Evolutionary conservation across 2,113 vertebrate species (phyloP).

Genomic region (Neodontobutis hainanensis): DNA sequence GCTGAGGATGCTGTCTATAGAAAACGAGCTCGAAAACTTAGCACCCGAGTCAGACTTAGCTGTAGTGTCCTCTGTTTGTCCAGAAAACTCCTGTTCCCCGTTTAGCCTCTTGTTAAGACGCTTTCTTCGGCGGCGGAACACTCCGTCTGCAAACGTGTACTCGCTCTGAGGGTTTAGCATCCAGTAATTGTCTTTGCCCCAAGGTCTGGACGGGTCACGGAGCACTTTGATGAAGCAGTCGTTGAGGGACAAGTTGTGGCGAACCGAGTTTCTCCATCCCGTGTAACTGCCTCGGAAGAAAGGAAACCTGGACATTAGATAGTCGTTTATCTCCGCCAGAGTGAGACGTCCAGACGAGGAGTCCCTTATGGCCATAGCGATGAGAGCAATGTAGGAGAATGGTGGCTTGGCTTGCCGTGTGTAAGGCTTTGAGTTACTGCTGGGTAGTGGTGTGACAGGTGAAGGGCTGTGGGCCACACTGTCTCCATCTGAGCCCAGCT

Average conservation of each 20-base stretch:
- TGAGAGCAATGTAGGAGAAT: constrained; percentile 95
- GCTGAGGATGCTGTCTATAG: constrained; percentile 93
- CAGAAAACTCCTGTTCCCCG: constrained; percentile 48
- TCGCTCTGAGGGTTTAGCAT: constrained; percentile 97
- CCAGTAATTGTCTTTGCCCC: constrained; percentile 99
- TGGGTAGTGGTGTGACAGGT: constrained; percentile 46
- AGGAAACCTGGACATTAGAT: constrained; percentile 93
- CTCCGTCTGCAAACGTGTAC: constrained; percentile 95
- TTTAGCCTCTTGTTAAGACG: constrained; percentile 80
- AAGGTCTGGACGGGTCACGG: constrained; percentile 91
- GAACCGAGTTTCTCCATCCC: constrained; percentile 95
- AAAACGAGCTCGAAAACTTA: constrained; percentile 91
- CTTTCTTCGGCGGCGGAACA: constrained; percentile 92
- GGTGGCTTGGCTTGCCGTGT: constrained; percentile 92
- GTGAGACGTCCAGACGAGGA: constrained; percentile 89
- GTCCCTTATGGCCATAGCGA: constrained; percentile 96
- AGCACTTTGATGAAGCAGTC: constrained; percentile 96
- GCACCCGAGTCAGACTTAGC: constrained; percentile 34
- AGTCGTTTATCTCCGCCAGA: constrained; percentile 95
- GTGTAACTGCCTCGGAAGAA: constrained; percentile 96
- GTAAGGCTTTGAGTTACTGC: constrained; percentile 87
- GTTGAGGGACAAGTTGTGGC: constrained; percentile 93
- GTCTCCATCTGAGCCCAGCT: constrained; percentile 93
- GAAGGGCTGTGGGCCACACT: constrained; percentile 86
- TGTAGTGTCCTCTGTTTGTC: constrained; percentile 14